Base-by-base conservation (phyloP, 30 jellyfish, hydroid and myxozoan genomes). In the Aurelia sp. region DNA sequence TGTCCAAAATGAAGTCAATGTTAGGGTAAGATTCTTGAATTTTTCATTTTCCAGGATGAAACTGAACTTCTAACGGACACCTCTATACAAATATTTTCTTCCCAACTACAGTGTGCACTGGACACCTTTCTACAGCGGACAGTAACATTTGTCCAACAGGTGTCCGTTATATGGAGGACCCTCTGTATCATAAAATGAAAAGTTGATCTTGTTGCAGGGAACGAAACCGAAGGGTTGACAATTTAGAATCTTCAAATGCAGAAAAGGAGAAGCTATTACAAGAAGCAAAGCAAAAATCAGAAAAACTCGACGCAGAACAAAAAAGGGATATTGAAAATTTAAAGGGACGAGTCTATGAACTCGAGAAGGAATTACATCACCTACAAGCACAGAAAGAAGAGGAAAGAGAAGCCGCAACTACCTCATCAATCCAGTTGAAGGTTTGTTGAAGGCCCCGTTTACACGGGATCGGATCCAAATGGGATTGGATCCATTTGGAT, bases 391-490 rank as follows among this genome's bases (percentile, higher is more conserved):
- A 68, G 20, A 74, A 62, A 9, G 66, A 69, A 59, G 77, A 82
- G 35, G 91, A 69, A 58, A 82, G 52, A 47, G 91, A 69, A 15
- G 85, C 83, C 4, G 64, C 50, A 15, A 11, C 91, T 15, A 27
- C 85, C 15, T 59, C 79, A 9, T 31, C 85, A 21, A 60, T 82
- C 48, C 91, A 82, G 47, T 2, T 82, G 21, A 82, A 82, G 91
- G 91, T 82, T 37, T 11, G 80, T 47, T 40, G 11, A 11, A 72
- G n/a, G n/a, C n/a, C n/a, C n/a, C n/a, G n/a, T n/a, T n/a, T n/a
- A n/a, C n/a, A n/a, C n/a, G n/a, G n/a, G n/a, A n/a, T n/a, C n/a
- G n/a, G n/a, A n/a, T n/a, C n/a, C n/a, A n/a, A n/a, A n/a, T n/a
- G n/a, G n/a, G n/a, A n/a, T n/a, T n/a, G n/a, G n/a, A n/a, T n/a